Evolutionary conservation across 2,113 vertebrate species (phyloP).

Genomic region (Uropsilus gracilis): DNA sequence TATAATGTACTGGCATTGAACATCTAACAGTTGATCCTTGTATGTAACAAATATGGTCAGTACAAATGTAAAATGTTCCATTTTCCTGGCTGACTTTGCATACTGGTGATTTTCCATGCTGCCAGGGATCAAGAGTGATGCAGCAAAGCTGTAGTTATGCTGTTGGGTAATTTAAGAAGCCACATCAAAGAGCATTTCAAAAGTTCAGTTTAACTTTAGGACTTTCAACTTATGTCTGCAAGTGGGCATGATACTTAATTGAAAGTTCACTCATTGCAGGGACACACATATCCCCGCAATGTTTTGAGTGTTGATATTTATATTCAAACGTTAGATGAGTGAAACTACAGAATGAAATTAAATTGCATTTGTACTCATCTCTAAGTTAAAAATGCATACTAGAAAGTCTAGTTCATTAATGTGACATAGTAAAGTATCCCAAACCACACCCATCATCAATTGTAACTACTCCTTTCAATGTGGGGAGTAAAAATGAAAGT

Average conservation of each 20-base stretch:
- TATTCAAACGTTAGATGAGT: not conserved
- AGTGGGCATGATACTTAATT: not conserved
- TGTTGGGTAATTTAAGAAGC: slow-evolving; percentile 44
- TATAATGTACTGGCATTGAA: not conserved
- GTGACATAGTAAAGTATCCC: not conserved
- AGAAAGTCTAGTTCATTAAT: slow-evolving; percentile 1
- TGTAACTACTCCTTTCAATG: not conserved
- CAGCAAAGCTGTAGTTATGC: slow-evolving; percentile 44
- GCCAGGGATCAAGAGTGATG: slow-evolving; percentile 36
- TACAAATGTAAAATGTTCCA: slow-evolving; percentile 60
- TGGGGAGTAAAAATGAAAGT: not conserved
- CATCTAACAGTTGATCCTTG: slow-evolving; percentile 39
- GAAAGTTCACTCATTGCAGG: not conserved
- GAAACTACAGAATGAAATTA: slow-evolving; percentile 2
- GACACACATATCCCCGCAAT: not conserved
- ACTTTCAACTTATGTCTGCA: slow-evolving; percentile 11
- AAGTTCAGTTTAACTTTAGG: slow-evolving; percentile 60
- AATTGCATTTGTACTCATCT: not conserved
- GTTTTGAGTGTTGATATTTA: not conserved
- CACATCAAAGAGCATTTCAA: slow-evolving; percentile 51
- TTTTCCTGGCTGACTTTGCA: slow-evolving; percentile 59
- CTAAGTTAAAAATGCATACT: not conserved
- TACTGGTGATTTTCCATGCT: slow-evolving; percentile 65
- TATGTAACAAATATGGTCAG: slow-evolving; percentile 48
- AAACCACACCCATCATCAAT: not conserved